phyloP scores from a whole-genome alignment of 2,113 vertebrate genomes.

The Amphiprion ocellaris region DNA sequence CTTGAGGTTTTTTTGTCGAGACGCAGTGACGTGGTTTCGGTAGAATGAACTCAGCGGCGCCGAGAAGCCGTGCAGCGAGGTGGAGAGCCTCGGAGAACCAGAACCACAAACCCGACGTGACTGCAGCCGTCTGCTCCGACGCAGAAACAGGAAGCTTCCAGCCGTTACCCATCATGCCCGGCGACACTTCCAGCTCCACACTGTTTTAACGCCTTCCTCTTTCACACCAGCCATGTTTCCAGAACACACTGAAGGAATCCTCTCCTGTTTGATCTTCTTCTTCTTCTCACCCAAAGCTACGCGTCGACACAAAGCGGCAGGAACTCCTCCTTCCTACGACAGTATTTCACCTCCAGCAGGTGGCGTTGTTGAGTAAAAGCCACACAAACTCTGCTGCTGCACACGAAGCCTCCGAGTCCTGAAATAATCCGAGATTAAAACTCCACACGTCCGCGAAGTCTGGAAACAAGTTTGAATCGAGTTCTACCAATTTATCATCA shows the following conservation, averaged over 20 bases:
- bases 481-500: too few species aligned
- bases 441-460: too few species aligned
- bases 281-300: slow-evolving; percentile 20
- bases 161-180: slow-evolving; percentile 45
- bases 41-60: slow-evolving; percentile 49
- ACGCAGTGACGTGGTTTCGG: slow-evolving; percentile 40
- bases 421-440: too few species aligned
- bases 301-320: background rate
- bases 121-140: slow-evolving; percentile 72
- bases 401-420: too few species aligned
- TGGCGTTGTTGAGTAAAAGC: too few species aligned
- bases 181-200: background rate
- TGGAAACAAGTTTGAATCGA: too few species aligned
- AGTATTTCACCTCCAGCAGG: background rate
- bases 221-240: slow-evolving; percentile 34
- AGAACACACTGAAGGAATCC: slow-evolving; percentile 81
- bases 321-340: background rate
- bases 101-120: slow-evolving; percentile 76
- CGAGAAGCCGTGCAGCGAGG: slow-evolving; percentile 21
- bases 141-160: slow-evolving; percentile 31
- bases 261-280: background rate
- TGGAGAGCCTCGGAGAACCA: slow-evolving; percentile 26
- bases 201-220: too few species aligned
- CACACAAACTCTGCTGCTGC: too few species aligned
- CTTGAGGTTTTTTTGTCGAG: background rate